Percentiles rank a stretch among this genome's conserved stretches.
Conservation (phyloP, 2,113 vertebrate genomes). For the Promerops cafer region DNA sequence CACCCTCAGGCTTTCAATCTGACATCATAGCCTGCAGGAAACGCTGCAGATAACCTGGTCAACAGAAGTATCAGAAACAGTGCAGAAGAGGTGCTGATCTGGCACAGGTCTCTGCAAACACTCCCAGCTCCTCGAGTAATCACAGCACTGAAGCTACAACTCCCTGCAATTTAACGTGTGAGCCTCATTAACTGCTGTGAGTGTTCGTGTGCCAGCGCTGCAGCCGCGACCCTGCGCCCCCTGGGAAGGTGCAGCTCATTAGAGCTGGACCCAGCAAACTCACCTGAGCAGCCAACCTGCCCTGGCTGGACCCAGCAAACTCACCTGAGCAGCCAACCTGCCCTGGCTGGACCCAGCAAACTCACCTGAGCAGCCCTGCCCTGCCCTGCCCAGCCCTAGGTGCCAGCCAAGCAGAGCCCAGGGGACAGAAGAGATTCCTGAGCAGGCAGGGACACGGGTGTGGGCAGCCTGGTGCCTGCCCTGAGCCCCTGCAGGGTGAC, state of each 20-base stretch:
- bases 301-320: fast-evolving
- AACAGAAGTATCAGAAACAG: background rate
- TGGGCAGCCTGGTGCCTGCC: background rate
- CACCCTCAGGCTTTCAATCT: background rate
- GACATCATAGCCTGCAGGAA: background rate
- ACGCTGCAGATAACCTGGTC: background rate
- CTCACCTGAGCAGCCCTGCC: no score
- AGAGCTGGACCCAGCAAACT: fast-evolving
- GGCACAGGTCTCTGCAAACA: background rate
- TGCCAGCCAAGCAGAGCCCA: fast-evolving
- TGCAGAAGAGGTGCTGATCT: background rate
- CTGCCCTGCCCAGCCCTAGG: fast-evolving
- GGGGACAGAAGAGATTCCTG: background rate
- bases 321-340: background rate
- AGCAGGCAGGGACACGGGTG: fast-evolving
- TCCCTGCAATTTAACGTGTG: background rate
- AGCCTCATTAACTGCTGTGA: background rate
- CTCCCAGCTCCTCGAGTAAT: background rate
- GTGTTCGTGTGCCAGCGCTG: background rate
- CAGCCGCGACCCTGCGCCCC: background rate
- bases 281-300: background rate
- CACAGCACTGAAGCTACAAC: background rate
- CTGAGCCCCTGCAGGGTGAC: background rate
- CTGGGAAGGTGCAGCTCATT: background rate
- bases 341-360: fast-evolving